These are phyloP conservation scores for Mustela erminea DNA, from an alignment of 2,797 vertebrate species.

Conservation along the genomic window DNA sequence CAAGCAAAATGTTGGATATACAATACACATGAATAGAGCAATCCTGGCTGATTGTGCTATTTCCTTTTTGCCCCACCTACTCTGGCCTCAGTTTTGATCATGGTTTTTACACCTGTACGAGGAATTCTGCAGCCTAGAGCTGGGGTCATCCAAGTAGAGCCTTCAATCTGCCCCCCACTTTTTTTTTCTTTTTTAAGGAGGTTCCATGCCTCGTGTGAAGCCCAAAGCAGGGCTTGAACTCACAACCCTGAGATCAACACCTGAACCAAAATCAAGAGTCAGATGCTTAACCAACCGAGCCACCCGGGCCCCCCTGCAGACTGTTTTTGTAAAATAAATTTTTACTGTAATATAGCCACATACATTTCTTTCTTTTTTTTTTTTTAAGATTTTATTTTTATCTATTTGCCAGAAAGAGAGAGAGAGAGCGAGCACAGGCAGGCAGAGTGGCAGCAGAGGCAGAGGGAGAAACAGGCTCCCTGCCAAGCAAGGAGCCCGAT, in stretches of 20 bases:
- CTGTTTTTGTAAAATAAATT: neutral
- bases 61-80: neutral
- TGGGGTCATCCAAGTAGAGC: neutral
- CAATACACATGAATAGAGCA: accelerated
- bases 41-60: accelerated
- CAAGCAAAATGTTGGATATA: neutral
- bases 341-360: neutral
- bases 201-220: neutral
- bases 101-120: neutral
- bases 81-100: neutral
- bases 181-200: neutral
- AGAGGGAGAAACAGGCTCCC: no score
- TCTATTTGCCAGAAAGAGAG: no score
- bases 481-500: no score
- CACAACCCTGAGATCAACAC: neutral
- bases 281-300: neutral
- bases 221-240: neutral
- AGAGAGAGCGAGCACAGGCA: no score
- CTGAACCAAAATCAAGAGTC: neutral
- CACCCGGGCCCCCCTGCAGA: neutral
- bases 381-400: no score
- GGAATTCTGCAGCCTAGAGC: neutral
- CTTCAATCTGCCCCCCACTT: neutral
- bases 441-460: no score
- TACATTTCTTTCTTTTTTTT: neutral